Conservation (phyloP, 2,797 vertebrate genomes). For the Sebastes itinus region DNA sequence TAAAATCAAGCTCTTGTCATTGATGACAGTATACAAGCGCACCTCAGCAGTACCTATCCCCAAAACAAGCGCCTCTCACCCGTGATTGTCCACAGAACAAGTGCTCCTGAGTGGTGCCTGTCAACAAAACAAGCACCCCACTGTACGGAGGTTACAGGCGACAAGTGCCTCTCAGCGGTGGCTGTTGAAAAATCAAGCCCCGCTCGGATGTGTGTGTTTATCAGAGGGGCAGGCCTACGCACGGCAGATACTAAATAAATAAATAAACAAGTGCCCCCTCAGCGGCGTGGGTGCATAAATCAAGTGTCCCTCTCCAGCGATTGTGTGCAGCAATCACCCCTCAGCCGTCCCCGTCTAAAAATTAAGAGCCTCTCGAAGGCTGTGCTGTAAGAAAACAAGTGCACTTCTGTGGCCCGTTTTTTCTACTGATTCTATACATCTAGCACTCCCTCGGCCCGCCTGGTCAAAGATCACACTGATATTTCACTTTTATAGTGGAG, state of each 20-base stretch:
- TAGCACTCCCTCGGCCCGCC: constrained; percentile 25
- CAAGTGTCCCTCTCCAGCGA: constrained; percentile 51
- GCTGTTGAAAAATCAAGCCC: constrained; percentile 35
- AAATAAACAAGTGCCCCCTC: constrained; percentile 23
- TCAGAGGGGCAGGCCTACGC: constrained; percentile 9
- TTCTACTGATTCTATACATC: constrained; percentile 6
- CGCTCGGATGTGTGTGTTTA: constrained; percentile 38
- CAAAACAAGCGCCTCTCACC: constrained; percentile 40
- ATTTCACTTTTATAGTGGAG: constrained; percentile 51
- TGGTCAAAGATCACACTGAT: constrained; percentile 37
- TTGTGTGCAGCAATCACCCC: constrained; percentile 46
- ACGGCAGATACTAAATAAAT: constrained; percentile 14
- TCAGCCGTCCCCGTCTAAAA: constrained; percentile 43
- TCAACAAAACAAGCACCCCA: constrained; percentile 56
- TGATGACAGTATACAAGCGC: neutral
- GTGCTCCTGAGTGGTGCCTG: constrained; percentile 47
- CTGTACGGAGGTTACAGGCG: constrained; percentile 26
- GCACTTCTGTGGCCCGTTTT: constrained; percentile 15
- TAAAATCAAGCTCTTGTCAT: constrained; percentile 10
- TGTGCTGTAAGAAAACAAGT: constrained; percentile 44
- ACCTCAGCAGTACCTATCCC: constrained; percentile 5
- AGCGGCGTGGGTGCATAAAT: constrained; percentile 49
- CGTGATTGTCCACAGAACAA: constrained; percentile 14
- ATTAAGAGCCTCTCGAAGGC: constrained; percentile 45
- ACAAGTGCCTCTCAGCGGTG: constrained; percentile 32